Evolutionary conservation across 2,888 invertebrate species (phyloP).

Genomic region (Myopa testacea): DNA sequence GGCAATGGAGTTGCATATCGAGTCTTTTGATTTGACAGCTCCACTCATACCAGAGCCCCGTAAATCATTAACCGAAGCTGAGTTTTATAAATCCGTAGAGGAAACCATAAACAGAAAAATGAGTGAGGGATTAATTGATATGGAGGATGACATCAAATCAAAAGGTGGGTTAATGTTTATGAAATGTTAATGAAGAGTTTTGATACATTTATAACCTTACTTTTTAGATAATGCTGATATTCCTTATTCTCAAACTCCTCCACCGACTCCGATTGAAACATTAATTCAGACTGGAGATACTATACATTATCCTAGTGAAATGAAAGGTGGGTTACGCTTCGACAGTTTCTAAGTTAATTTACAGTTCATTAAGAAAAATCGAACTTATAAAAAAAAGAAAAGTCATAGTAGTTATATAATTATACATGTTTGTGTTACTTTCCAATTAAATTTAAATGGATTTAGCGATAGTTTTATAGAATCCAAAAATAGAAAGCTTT

Average conservation of each 20-base stretch:
- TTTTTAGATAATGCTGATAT: constrained; percentile 58
- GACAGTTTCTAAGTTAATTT: neutral
- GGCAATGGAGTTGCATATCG: neutral
- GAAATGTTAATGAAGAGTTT: neutral
- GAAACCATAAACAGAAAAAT: constrained; percentile 66
- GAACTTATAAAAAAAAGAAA: no score
- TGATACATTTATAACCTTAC: constrained; percentile 12
- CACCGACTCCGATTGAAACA: constrained; percentile 66
- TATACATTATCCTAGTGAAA: constrained; percentile 21
- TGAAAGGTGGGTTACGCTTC: constrained; percentile 32
- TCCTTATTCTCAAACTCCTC: constrained; percentile 66
- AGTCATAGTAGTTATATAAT: no score
- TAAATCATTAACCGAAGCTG: constrained; percentile 66
- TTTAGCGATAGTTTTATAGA: neutral
- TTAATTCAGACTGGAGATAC: constrained; percentile 46
- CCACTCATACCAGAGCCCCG: constrained; percentile 57
- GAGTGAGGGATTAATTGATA: constrained; percentile 64
- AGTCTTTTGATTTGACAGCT: constrained; percentile 47
- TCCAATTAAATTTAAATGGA: no score
- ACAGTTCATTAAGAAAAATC: no score
- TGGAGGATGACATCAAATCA: constrained; percentile 61
- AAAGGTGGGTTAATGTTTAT: constrained; percentile 51
- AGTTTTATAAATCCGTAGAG: constrained; percentile 66
- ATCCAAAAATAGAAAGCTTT: neutral
- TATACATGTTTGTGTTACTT: no score